phyloP scores from a whole-genome alignment of 92 coral and sea anemone genomes.

The Umimayanthus chanpuru region DNA sequence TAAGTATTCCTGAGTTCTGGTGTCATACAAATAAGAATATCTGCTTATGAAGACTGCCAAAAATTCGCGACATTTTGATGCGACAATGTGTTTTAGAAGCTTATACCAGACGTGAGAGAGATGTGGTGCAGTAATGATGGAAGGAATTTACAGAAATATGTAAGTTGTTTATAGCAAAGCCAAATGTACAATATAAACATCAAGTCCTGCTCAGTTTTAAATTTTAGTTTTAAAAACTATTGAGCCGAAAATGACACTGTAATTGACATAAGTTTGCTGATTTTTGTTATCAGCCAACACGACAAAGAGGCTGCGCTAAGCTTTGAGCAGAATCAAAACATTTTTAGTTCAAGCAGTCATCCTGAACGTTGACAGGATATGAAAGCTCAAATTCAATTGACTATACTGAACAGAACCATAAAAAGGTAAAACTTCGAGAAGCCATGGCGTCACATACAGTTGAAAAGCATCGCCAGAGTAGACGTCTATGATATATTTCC shows the following conservation, averaged over 20 bases:
- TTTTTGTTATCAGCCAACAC: neutral
- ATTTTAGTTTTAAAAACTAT: too few relatives aligned
- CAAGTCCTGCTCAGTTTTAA: neutral
- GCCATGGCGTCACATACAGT: too few relatives aligned
- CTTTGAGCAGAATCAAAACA: constrained; percentile 1
- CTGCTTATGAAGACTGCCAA: neutral
- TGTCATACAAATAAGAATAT: neutral
- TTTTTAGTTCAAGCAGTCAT: neutral
- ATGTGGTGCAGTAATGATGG: too few relatives aligned
- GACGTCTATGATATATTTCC: too few relatives aligned
- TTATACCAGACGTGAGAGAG: too few relatives aligned
- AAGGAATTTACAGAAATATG: too few relatives aligned
- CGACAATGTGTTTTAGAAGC: neutral
- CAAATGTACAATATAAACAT: too few relatives aligned
- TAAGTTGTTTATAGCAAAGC: neutral
- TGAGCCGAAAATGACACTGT: neutral
- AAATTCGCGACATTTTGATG: neutral
- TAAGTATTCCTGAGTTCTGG: neutral
- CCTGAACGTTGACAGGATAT: neutral
- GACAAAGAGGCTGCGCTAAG: neutral
- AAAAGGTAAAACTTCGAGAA: too few relatives aligned
- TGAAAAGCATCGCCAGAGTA: too few relatives aligned
- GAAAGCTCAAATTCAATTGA: neutral
- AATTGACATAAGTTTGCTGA: neutral
- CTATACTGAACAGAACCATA: too few relatives aligned